These are phyloP conservation scores for Cyclophora punctaria DNA, from an alignment of 2,888 invertebrate genomes.

Conservation along the genomic window DNA sequence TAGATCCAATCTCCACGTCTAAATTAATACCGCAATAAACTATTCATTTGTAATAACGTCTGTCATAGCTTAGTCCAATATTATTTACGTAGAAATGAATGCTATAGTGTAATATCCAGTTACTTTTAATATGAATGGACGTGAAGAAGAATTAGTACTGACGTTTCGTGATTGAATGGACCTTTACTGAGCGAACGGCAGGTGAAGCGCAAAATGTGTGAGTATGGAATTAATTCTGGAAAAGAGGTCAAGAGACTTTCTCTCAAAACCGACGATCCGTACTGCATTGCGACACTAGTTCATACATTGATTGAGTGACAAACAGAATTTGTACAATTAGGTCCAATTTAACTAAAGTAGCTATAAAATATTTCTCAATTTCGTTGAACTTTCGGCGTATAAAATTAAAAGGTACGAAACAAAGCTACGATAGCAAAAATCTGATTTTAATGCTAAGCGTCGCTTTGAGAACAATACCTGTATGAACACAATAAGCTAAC, in stretches of 20 bases:
- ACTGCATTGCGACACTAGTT: conserved; percentile 58
- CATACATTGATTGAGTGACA: conserved; percentile 36
- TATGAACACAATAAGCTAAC: conserved; percentile 53
- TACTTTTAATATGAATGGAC: too few relatives aligned
- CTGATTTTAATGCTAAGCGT: conserved; percentile 47
- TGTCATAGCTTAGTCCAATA: too few relatives aligned
- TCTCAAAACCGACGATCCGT: conserved; percentile 11
- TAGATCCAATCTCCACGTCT: conserved; percentile 49
- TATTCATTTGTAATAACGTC: conserved; percentile 25
- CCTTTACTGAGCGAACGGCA: conserved; percentile 11
- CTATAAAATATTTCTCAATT: conserved; percentile 12
- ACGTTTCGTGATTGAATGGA: conserved; percentile 10
- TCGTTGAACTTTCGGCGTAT: neutral
- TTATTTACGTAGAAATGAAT: too few relatives aligned
- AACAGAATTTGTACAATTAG: too few relatives aligned
- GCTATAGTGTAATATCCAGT: too few relatives aligned
- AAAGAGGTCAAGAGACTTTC: conserved; percentile 45
- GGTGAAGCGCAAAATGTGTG: conserved; percentile 11
- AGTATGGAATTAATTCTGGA: conserved; percentile 22
- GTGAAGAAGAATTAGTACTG: too few relatives aligned
- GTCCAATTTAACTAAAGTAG: too few relatives aligned
- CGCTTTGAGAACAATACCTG: conserved; percentile 49
- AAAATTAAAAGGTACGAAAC: too few relatives aligned
- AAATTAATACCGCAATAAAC: conserved; percentile 50
- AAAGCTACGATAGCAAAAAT: conserved; percentile 15